Conservation (phyloP, 2,888 invertebrate species). For the Cyclophora albipunctata region DNA sequence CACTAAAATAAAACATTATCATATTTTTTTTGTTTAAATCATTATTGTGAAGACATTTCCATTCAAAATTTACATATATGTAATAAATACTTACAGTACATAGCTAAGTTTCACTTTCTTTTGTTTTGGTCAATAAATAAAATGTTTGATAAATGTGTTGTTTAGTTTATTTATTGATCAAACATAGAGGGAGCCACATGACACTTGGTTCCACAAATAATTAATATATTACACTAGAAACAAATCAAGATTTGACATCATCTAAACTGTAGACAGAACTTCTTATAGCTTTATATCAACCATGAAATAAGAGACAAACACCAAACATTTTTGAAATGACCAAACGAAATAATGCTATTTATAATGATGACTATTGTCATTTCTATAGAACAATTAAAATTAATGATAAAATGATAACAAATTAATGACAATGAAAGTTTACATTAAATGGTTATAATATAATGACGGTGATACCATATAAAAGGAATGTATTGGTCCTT, state of each 20-base stretch:
- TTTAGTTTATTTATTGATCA: conserved; percentile 13
- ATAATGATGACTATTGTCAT: background rate
- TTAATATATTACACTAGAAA: conserved; percentile 40
- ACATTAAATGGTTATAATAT: background rate
- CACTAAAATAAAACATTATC: conserved; percentile 38
- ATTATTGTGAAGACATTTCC: conserved; percentile 30
- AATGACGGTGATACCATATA: background rate
- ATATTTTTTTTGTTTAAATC: background rate
- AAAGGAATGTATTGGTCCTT: background rate
- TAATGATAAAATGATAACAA: background rate
- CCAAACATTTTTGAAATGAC: too few species aligned
- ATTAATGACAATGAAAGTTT: background rate
- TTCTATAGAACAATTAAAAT: background rate
- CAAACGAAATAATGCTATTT: background rate
- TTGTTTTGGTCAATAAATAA: conserved; percentile 17
- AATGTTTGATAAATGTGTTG: conserved; percentile 2
- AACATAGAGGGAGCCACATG: conserved; percentile 24
- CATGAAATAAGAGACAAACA: too few species aligned
- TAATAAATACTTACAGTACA: conserved; percentile 59
- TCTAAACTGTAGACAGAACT: conserved; percentile 38
- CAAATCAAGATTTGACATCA: conserved; percentile 44
- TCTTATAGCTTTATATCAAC: conserved; percentile 6
- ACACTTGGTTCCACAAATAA: conserved; percentile 35
- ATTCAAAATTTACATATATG: conserved; percentile 69
- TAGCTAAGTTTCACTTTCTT: conserved; percentile 34